These are phyloP conservation scores for Phalacrocorax carbo DNA, from an alignment of 2,113 vertebrate species.

Conservation along the genomic window DNA sequence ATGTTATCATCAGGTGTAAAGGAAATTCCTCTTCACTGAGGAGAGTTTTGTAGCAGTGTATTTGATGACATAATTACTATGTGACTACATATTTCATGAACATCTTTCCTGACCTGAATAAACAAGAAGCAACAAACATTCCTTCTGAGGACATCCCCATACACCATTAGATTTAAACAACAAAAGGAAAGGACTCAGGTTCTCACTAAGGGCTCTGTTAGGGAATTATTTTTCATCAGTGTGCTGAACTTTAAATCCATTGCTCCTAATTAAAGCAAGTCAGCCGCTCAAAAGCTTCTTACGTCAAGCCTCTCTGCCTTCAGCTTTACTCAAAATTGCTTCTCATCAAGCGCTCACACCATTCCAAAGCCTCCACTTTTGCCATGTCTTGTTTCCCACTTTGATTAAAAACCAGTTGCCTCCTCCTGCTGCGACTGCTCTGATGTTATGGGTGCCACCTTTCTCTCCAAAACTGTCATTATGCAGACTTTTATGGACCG, in stretches of 20 bases:
- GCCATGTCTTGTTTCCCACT: background rate
- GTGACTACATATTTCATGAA: conserved; percentile 24
- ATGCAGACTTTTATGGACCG: background rate
- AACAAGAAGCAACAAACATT: conserved; percentile 47
- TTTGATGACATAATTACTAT: conserved; percentile 59
- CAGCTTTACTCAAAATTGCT: background rate
- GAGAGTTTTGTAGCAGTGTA: conserved; percentile 24
- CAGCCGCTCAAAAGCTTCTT: background rate
- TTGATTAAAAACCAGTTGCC: background rate
- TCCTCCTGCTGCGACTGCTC: background rate
- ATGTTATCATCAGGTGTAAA: conserved; percentile 76
- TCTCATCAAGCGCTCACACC: background rate
- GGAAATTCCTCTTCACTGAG: conserved; percentile 72
- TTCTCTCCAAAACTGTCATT: background rate
- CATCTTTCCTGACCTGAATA: conserved; percentile 52
- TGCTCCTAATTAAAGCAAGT: conserved; percentile 35
- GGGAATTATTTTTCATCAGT: background rate
- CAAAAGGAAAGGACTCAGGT: background rate
- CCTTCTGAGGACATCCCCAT: background rate
- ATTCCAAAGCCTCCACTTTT: background rate
- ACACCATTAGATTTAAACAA: background rate
- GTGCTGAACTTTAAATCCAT: conserved; percentile 19
- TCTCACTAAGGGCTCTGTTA: background rate
- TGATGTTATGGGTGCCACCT: background rate
- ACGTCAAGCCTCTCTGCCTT: background rate